phyloP scores from a whole-genome alignment of 2,888 invertebrate species.

The Flabesymbios commensalis region DNA sequence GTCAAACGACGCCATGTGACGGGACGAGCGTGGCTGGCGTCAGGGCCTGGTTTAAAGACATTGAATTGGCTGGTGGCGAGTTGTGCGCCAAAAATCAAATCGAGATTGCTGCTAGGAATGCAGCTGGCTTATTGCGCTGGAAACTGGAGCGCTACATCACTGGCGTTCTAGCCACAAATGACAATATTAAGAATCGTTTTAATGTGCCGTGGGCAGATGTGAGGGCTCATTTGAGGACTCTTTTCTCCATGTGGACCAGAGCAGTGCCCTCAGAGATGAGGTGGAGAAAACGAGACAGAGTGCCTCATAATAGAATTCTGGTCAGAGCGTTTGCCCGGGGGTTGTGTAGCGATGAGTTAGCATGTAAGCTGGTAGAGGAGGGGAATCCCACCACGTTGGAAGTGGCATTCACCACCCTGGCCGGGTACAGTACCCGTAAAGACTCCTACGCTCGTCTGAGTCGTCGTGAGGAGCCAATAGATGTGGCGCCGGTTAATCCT shows the following conservation, averaged over 20 bases:
- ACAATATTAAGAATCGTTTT: not conserved
- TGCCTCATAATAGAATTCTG: conserved; percentile 1
- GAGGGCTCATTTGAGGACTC: not conserved
- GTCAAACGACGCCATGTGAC: too few species aligned
- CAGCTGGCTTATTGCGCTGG: not conserved
- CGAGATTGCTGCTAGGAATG: too few species aligned
- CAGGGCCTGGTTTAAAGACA: too few species aligned
- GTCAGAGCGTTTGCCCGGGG: conserved; percentile 1
- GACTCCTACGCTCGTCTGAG: not conserved
- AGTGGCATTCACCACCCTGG: not conserved
- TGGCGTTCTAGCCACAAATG: too few species aligned
- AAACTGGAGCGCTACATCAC: too few species aligned
- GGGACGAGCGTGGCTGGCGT: too few species aligned
- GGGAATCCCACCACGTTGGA: not conserved
- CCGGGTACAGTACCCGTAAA: not conserved
- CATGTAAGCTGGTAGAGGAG: conserved; percentile 1
- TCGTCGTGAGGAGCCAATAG: not conserved
- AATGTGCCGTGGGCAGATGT: conserved; percentile 4
- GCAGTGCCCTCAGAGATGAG: not conserved
- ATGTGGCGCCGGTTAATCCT: not conserved
- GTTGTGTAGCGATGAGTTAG: not conserved
- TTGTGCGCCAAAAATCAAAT: too few species aligned
- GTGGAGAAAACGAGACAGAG: not conserved
- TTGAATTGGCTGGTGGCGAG: too few species aligned
- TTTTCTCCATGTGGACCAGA: conserved; percentile 2